A percentile compares a stretch with the other conserved stretches of the same genome.
phyloP scores from a whole-genome alignment of 2,113 vertebrate genomes.

The Leptobrachium leishanense region DNA sequence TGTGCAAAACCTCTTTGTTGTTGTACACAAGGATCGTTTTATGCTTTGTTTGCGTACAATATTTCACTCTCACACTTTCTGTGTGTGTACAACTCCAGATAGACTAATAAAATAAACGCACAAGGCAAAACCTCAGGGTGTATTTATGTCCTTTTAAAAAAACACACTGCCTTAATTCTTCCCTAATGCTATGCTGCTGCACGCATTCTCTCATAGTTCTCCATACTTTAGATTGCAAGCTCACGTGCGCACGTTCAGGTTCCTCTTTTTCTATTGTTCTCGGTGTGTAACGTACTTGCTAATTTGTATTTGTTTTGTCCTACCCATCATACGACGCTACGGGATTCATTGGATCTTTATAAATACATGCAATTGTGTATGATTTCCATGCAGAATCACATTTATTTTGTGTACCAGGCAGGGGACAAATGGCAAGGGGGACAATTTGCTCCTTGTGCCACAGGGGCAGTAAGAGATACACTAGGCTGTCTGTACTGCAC shows the following conservation, averaged over 20 bases:
- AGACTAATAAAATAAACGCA: slow-evolving; percentile 3
- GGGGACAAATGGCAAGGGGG: too few species aligned
- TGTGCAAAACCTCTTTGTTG: not conserved
- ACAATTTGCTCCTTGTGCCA: too few species aligned
- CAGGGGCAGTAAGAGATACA: too few species aligned
- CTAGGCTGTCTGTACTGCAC: too few species aligned
- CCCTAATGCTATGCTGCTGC: not conserved
- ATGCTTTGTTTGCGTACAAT: slow-evolving; percentile 10
- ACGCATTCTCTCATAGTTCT: not conserved
- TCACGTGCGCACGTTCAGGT: not conserved
- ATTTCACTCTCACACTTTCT: not conserved
- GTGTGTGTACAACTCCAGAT: slow-evolving; percentile 14
- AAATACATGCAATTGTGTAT: too few species aligned
- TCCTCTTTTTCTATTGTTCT: not conserved
- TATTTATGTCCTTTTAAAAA: not conserved
- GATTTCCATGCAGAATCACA: too few species aligned
- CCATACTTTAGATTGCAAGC: not conserved
- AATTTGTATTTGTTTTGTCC: too few species aligned
- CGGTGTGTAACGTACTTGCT: not conserved
- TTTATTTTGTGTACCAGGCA: too few species aligned
- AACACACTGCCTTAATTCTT: not conserved
- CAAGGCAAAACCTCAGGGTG: not conserved
- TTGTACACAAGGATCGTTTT: slow-evolving; percentile 10
- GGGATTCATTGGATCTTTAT: too few species aligned
- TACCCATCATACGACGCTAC: too few species aligned